Conservation (phyloP, 2,888 invertebrate species). For the Cyclophora punctaria region DNA sequence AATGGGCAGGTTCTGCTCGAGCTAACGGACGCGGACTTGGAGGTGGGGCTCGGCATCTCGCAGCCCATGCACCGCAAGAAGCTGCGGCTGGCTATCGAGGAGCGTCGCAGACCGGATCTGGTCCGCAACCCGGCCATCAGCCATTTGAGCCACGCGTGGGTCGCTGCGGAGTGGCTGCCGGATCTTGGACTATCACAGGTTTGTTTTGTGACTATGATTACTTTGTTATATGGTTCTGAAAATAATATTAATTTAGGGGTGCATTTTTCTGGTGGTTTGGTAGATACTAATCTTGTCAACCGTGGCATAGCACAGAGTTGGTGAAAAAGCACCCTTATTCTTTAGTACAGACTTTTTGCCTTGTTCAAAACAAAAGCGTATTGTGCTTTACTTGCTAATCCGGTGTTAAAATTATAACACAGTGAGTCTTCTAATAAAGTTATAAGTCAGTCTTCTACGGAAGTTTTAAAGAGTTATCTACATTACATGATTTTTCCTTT, state of each 20-base stretch:
- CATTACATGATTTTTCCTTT: slow-evolving; percentile 6
- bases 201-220: too few species aligned
- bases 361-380: too few species aligned
- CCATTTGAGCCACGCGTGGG: slow-evolving; percentile 93
- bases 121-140: slow-evolving; percentile 92
- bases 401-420: too few species aligned
- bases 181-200: slow-evolving; percentile 91
- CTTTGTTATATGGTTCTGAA: background rate
- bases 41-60: slow-evolving; percentile 91
- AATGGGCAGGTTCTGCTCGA: slow-evolving; percentile 90
- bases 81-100: slow-evolving; percentile 93
- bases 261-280: background rate
- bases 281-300: too few species aligned
- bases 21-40: slow-evolving; percentile 92
- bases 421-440: background rate
- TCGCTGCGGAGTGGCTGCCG: slow-evolving; percentile 93
- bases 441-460: background rate
- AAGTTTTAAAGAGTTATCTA: background rate
- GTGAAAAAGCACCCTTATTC: too few species aligned
- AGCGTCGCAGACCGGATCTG: slow-evolving; percentile 89
- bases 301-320: too few species aligned
- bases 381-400: too few species aligned
- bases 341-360: too few species aligned
- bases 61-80: slow-evolving; percentile 97
- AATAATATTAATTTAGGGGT: background rate